phyloP scores from a whole-genome alignment of 92 coral and sea anemone genomes.

The Umimayanthus kanabou region DNA sequence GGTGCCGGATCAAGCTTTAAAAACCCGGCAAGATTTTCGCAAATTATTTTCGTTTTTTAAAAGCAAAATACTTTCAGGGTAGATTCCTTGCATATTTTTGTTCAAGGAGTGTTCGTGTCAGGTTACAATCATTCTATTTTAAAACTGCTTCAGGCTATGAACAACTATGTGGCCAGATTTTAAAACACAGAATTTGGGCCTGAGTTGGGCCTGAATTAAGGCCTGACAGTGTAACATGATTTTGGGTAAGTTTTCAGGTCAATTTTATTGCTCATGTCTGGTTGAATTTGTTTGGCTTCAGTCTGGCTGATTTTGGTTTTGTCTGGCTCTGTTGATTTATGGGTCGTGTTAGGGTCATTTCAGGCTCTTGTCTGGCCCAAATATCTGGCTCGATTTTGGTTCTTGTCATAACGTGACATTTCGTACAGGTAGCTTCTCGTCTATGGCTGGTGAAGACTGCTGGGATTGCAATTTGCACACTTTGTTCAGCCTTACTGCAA shows the following conservation, averaged over 20 bases:
- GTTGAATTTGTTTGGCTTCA: slow-evolving; percentile 24
- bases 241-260: slow-evolving; percentile 21
- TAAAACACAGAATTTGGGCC: not conserved
- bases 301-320: slow-evolving; percentile 29
- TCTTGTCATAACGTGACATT: not conserved
- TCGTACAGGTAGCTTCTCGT: too few relatives aligned
- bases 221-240: not conserved
- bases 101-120: not conserved
- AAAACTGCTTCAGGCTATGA: not conserved
- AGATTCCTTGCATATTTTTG: not conserved
- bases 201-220: slow-evolving; percentile 8
- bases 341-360: slow-evolving; percentile 26
- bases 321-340: slow-evolving; percentile 14
- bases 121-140: not conserved
- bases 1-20: not conserved
- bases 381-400: slow-evolving; percentile 6
- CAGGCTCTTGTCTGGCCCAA: slow-evolving; percentile 26
- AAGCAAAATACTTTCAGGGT: not conserved
- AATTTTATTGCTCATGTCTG: slow-evolving; percentile 17
- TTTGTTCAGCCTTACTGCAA: too few relatives aligned
- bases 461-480: too few relatives aligned
- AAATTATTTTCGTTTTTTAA: not conserved
- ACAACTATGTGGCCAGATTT: not conserved
- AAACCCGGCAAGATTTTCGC: not conserved
- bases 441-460: too few relatives aligned